Conservation (phyloP, 2,113 vertebrate genomes). For the Laterallus jamaicensis region DNA sequence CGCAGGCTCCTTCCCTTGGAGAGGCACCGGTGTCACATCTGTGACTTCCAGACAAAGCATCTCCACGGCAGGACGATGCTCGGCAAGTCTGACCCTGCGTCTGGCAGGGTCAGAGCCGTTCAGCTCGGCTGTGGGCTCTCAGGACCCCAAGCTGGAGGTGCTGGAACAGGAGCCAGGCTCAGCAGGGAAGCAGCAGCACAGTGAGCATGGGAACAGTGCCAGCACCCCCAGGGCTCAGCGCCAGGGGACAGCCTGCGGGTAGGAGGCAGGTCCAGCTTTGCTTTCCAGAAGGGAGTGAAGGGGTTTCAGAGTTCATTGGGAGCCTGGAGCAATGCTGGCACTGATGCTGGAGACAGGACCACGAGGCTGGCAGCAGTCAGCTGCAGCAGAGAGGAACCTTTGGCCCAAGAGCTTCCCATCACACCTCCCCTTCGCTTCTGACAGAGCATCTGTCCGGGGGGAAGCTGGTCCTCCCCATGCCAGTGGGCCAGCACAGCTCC, state of each 20-base stretch:
- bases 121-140: rapidly evolving
- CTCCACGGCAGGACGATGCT: rapidly evolving
- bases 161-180: background rate
- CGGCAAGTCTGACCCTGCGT: rapidly evolving
- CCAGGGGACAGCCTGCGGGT: too few relatives aligned
- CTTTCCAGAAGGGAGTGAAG: background rate
- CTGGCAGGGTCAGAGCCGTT: background rate
- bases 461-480: background rate
- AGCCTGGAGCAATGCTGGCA: background rate
- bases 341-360: background rate
- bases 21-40: background rate
- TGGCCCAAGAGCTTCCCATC: background rate
- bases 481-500: rapidly evolving
- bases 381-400: background rate
- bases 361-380: rapidly evolving
- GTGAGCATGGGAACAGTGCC: background rate
- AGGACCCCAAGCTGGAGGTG: background rate
- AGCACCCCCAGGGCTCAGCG: background rate
- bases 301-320: background rate
- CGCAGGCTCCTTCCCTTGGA: rapidly evolving
- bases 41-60: background rate
- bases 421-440: background rate
- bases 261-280: rapidly evolving
- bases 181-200: background rate
- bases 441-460: rapidly evolving